Evolutionary conservation across 2,113 vertebrate genomes (phyloP), one percentile per base, ranked within the genome.

Genomic region (Cygnus atratus): DNA sequence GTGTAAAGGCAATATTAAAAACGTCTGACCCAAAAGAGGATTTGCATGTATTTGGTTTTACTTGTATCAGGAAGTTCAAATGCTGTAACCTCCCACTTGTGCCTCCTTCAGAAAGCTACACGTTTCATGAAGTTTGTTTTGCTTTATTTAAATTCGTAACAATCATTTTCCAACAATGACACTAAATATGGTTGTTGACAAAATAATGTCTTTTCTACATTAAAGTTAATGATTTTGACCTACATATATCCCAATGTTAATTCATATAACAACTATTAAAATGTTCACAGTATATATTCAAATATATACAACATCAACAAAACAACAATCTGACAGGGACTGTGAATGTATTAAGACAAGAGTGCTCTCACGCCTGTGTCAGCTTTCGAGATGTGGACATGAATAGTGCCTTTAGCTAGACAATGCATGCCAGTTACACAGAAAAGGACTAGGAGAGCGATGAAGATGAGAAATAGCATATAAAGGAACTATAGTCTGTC

Each of bases 21-120:
- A 22, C 46, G 28, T 26, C 61, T 97, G 97, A 98, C 97, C 97
- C 90, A 95, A 96, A 98, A 98, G 70, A 98, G 96, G 95, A 98
- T 97, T 98, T 98, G 88, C 57, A 92, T 84, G 87, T 92, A 96
- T 94, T 95, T 97, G 91, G 84, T 96, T 97, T 95, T 98, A 98
- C 98, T 97, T 98, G 93, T 97, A 97, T 90, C 88, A 52, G 84
- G 84, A 96, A 92, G 55, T 94, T 83, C 74, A 79, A 97, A 89
- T 94, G 94, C 83, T 97, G 93, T 96, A 97, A 97, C 97, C 95
- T 92, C 96, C 77, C 13, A 92, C 81, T 73, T 92, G 70, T 86
- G 63, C 75, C 87, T 80, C 63, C 96, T 96, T 67, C 84, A 55
- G 31, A 73, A 50, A 73, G 25, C 15, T 74, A 33, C 13, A 39